These are phyloP conservation scores for Troides oblongomaculatus DNA, from an alignment of 2,888 invertebrate species.

Conservation along the genomic window DNA sequence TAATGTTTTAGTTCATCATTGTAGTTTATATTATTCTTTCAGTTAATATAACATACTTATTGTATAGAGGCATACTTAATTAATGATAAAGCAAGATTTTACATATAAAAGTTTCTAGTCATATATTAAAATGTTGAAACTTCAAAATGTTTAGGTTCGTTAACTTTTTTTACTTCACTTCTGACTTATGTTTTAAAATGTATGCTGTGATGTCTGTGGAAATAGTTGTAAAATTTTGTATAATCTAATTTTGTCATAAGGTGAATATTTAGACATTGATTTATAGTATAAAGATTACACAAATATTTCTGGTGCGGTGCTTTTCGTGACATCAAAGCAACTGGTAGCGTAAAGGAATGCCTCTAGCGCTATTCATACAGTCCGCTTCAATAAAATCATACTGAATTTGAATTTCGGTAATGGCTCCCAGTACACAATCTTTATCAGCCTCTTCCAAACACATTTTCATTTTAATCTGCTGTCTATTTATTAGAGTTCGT, in stretches of 20 bases:
- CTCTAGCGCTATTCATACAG: slow-evolving; percentile 14
- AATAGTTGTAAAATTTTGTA: no score
- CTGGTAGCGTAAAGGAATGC: slow-evolving; percentile 7
- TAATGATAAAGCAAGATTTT: no score
- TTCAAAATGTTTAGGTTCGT: no score
- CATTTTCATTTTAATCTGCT: slow-evolving; percentile 4
- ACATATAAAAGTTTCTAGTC: no score
- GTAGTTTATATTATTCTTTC: background rate
- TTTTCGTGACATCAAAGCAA: slow-evolving; percentile 5
- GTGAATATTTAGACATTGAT: no score
- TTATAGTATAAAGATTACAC: background rate
- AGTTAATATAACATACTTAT: background rate
- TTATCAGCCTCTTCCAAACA: slow-evolving; percentile 11
- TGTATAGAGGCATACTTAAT: no score
- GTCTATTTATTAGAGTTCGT: slow-evolving; percentile 1
- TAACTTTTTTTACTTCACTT: no score
- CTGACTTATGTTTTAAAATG: no score
- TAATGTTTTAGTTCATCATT: background rate
- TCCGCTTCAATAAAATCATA: slow-evolving; percentile 22
- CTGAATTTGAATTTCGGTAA: slow-evolving; percentile 27
- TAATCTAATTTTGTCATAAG: no score
- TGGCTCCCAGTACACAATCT: slow-evolving; percentile 12
- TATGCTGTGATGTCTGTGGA: no score
- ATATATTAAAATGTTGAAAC: no score
- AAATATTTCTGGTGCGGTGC: background rate